Conservation (phyloP, 2,113 vertebrate genomes). For the Myrmecobius fasciatus region DNA sequence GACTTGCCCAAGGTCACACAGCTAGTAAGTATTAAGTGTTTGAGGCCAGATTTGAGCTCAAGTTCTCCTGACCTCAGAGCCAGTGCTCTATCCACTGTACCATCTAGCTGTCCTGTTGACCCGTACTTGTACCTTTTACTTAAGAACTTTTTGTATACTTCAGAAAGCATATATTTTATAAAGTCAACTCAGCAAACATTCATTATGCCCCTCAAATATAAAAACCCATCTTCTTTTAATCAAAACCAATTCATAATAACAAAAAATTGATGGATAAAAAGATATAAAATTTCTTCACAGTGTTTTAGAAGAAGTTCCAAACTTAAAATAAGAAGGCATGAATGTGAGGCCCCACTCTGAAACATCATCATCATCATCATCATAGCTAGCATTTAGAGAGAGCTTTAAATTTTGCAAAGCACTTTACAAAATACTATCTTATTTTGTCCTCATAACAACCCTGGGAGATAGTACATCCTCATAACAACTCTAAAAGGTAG, state of each 20-base stretch:
- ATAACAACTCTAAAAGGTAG: neutral
- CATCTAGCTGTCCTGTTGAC: too few species aligned
- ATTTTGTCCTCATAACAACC: neutral
- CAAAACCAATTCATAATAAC: neutral
- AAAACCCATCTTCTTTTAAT: neutral
- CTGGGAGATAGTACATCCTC: neutral
- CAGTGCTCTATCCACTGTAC: too few species aligned
- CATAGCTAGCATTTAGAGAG: neutral
- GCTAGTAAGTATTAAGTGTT: too few species aligned
- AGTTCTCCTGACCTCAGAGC: too few species aligned
- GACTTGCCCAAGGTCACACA: too few species aligned
- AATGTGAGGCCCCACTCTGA: neutral
- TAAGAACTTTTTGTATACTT: neutral
- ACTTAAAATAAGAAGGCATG: neutral
- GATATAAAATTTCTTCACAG: neutral
- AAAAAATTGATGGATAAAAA: neutral
- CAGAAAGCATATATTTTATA: neutral
- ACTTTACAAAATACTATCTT: neutral
- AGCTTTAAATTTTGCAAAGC: neutral
- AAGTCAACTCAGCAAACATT: neutral
- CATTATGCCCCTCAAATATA: neutral
- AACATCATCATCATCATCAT: neutral
- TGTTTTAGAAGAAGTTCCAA: neutral
- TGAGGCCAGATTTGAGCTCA: too few species aligned
- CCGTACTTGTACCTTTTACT: neutral